Percentiles rank a stretch among this genome's conserved stretches.
Evolutionary conservation across 2,888 invertebrate species (phyloP).

Genomic region (Rhagophthalmus giganteus): DNA sequence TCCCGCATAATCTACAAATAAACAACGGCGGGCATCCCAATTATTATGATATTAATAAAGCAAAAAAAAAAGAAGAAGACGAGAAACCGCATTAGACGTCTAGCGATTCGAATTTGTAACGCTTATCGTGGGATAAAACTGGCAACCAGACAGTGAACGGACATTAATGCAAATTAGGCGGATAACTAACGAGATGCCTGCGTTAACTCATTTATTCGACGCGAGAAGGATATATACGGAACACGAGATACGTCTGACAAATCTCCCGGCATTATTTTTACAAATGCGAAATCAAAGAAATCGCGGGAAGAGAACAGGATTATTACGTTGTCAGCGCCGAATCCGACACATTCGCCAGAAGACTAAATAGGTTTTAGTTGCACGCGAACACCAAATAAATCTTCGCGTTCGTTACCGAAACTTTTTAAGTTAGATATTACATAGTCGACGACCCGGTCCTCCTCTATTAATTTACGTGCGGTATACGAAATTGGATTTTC

Average conservation of each 20-base stretch:
- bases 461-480: too few species aligned
- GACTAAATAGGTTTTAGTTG: background rate
- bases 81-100: too few species aligned
- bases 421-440: too few species aligned
- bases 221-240: conserved; percentile 14
- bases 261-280: conserved; percentile 18
- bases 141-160: background rate
- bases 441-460: too few species aligned
- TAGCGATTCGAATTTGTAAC: conserved; percentile 10
- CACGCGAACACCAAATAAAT: background rate
- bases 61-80: too few species aligned
- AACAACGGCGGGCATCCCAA: too few species aligned
- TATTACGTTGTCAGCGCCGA: conserved; percentile 17
- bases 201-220: conserved; percentile 26
- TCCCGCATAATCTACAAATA: too few species aligned
- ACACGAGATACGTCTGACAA: conserved; percentile 20
- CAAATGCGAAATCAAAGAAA: conserved; percentile 28
- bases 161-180: conserved; percentile 25
- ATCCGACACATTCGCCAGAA: conserved; percentile 6
- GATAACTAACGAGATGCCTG: conserved; percentile 25
- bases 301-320: conserved; percentile 13
- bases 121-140: conserved; percentile 15
- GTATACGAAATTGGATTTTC: too few species aligned
- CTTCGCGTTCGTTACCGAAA: too few species aligned
- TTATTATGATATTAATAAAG: background rate